These are phyloP conservation scores for Chiloscyllium plagiosum DNA, from an alignment of 2,113 vertebrate genomes.

Conservation along the genomic window DNA sequence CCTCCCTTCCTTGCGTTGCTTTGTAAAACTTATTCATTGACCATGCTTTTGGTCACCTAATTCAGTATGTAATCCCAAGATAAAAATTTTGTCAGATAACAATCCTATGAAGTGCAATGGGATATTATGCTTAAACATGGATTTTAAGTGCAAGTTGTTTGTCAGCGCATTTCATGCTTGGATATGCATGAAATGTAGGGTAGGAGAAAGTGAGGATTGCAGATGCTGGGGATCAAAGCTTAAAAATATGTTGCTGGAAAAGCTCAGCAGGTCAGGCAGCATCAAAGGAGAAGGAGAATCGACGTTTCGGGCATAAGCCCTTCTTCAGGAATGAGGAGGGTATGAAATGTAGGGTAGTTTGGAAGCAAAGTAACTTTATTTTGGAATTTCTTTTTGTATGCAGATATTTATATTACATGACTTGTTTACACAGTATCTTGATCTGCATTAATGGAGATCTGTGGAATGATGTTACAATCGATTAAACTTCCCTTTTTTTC, in stretches of 20 bases:
- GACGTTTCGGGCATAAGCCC: too few relatives aligned
- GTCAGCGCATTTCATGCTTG: not conserved
- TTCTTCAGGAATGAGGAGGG: too few relatives aligned
- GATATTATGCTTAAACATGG: not conserved
- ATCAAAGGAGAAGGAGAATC: too few relatives aligned
- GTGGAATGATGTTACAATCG: accelerated
- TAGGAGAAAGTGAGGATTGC: too few relatives aligned
- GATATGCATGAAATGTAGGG: not conserved
- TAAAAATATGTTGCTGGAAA: too few relatives aligned
- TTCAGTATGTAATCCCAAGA: not conserved
- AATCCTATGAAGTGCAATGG: not conserved
- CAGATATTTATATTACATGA: not conserved
- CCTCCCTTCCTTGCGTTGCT: not conserved
- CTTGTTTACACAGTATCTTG: not conserved
- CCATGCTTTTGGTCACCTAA: not conserved
- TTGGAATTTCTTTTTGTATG: not conserved
- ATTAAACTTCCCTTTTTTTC: not conserved
- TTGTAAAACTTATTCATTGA: not conserved
- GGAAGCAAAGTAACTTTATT: not conserved
- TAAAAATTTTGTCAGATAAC: not conserved
- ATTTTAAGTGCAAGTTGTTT: not conserved
- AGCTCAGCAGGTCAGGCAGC: too few relatives aligned
- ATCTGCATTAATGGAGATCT: not conserved
- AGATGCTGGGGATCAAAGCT: too few relatives aligned
- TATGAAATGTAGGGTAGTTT: not conserved